A percentile compares a stretch with the other conserved stretches of the same genome.
These are phyloP conservation scores for Platysteira castanea DNA, from an alignment of 2,113 vertebrate genomes.

Conservation along the genomic window DNA sequence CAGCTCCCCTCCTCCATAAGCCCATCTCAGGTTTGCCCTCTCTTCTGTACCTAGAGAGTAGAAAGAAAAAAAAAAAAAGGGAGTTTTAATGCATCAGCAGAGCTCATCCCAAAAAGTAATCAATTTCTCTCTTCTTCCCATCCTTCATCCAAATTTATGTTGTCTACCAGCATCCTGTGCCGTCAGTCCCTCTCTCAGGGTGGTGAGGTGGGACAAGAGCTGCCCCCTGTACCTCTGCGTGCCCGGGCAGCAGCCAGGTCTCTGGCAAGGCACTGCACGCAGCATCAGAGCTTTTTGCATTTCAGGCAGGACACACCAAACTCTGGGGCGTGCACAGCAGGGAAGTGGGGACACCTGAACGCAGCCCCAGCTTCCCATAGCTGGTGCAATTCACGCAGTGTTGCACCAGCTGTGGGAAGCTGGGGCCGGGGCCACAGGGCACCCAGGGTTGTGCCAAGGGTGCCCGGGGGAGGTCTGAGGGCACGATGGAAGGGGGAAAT, in stretches of 20 bases:
- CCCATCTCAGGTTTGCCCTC: neutral
- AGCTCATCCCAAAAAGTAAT: neutral
- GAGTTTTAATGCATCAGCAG: neutral
- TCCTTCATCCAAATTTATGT: neutral
- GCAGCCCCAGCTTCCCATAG: too few species aligned
- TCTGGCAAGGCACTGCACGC: accelerated
- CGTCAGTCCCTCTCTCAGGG: neutral
- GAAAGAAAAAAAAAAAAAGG: accelerated
- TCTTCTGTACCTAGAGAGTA: neutral
- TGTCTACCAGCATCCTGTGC: neutral
- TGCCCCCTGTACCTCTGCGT: neutral
- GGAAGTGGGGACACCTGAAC: neutral
- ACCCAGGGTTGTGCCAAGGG: neutral
- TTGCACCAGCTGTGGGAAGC: neutral
- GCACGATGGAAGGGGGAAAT: neutral
- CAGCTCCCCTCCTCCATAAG: neutral
- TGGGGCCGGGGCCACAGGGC: accelerated
- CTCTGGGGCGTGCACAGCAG: neutral
- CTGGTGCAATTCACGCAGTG: neutral
- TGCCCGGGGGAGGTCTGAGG: neutral
- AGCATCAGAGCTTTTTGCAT: neutral
- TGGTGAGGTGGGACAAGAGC: neutral
- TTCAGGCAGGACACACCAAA: neutral
- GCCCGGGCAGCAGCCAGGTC: neutral
- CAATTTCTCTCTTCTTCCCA: neutral